These are phyloP conservation scores for Stenchaetothrips biformis DNA, from an alignment of 2,888 invertebrate species.

Conservation along the genomic window DNA sequence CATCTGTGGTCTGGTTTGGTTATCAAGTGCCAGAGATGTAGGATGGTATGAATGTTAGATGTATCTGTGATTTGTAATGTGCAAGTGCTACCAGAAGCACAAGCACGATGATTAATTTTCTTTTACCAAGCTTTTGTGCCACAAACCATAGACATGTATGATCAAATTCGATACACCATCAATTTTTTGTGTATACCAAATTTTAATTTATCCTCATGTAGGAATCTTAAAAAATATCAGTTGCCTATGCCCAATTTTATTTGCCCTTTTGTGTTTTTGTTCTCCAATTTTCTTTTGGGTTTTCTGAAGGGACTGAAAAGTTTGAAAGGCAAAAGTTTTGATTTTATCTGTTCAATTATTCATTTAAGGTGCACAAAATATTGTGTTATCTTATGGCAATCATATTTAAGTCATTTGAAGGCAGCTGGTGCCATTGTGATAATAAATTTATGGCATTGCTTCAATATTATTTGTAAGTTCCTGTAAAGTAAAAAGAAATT, in stretches of 20 bases:
- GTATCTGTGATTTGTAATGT: slow-evolving; percentile 14
- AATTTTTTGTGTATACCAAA: neutral
- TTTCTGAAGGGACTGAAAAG: neutral
- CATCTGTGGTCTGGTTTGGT: neutral
- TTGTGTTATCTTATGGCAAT: slow-evolving; percentile 17
- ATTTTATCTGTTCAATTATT: neutral
- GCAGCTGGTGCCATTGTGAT: slow-evolving; percentile 17
- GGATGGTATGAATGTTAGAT: neutral
- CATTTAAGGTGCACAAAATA: neutral
- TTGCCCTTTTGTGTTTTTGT: neutral
- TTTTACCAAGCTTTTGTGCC: slow-evolving; percentile 24
- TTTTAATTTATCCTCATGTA: neutral
- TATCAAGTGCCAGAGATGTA: neutral
- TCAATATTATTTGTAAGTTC: slow-evolving; percentile 3
- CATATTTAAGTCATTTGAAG: slow-evolving; percentile 2
- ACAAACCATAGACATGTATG: neutral
- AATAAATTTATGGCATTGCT: slow-evolving; percentile 25
- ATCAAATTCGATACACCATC: neutral
- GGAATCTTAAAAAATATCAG: no score
- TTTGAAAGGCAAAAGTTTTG: neutral
- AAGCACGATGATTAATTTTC: slow-evolving; percentile 10
- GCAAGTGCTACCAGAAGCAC: slow-evolving; percentile 13
- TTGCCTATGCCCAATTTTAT: no score
- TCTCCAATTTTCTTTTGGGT: neutral
- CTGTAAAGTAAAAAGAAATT: neutral